Base-by-base conservation (phyloP, 1,140 invertebrate species). In the Drosophila kikkawai region DNA sequence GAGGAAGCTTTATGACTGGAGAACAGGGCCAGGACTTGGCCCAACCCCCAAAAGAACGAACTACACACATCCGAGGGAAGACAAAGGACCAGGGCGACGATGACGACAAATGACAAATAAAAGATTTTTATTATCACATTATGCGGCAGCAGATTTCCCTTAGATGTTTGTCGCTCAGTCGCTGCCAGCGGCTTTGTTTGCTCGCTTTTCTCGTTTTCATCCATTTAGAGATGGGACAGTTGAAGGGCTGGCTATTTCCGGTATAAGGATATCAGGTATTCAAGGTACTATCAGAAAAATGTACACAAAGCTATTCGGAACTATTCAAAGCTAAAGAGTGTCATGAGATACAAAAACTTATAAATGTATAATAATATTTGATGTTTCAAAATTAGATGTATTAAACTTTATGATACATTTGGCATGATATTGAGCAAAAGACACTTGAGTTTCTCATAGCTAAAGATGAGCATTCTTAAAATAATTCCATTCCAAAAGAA, bases 71-170 rank as follows among this genome's bases (percentile, higher is more conserved):
- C 59, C 59, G 17, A 42, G 34, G 56, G 17, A 65, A 45, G 58
- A 44, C 51, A 75, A 53, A 67, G 58, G 51, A 64, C 42, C n/a
- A 64, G 68, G 67, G 51, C 53, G 47, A 73, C 59, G 83, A 87
- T 71, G 68, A 56, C 56, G 47, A 70, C 63, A 83, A 87, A 87
- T 83, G 80, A 75, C 76, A 88, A 87, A 87, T 87, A 88, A 87
- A 88, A 87, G 84, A 87, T 87, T 87, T 87, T 88, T 87, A 84
- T 87, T 87, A 87, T 87, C 84, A 80, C 84, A 87, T 87, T 87
- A 87, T 87, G 83, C 83, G 80, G 84, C 84, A 88, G 83, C 83
- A 87, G 84, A 87, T 87, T 87, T 87, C 50, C 64, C 64, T 77
- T 51, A 78, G 75, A 78, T 78, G 75, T 61, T 76, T 56, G 19